phyloP scores from a whole-genome alignment of 2,797 vertebrate species.

The Sardinella longiceps region DNA sequence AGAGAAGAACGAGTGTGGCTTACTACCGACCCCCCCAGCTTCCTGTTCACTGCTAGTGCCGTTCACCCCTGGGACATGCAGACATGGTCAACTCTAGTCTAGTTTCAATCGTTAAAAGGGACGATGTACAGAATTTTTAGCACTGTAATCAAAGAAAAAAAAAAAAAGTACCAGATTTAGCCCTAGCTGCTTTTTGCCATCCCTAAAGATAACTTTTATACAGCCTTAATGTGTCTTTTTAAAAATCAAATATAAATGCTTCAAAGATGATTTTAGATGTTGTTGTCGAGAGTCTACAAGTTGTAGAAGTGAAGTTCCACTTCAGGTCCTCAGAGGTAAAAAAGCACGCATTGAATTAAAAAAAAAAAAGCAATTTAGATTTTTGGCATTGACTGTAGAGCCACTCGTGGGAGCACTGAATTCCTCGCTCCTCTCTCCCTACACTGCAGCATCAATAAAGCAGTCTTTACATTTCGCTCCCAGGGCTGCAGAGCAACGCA shows the following conservation, averaged over 20 bases:
- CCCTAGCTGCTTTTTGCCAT: not conserved
- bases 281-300: not conserved
- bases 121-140: no score
- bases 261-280: not conserved
- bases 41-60: not conserved
- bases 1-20: conserved; percentile 49
- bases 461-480: not conserved
- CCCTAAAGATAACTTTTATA: not conserved
- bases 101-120: not conserved
- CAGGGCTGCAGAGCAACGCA: not conserved
- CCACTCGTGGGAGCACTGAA: not conserved
- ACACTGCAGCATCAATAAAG: not conserved
- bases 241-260: not conserved
- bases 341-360: not conserved
- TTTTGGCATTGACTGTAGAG: not conserved
- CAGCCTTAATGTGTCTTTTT: not conserved
- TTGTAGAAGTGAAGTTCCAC: not conserved
- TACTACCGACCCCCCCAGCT: conserved; percentile 48
- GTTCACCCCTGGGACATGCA: conserved; percentile 7
- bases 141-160: no score
- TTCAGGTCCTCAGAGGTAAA: not conserved
- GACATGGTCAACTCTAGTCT: not conserved
- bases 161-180: no score
- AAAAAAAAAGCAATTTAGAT: not conserved
- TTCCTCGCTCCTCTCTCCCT: not conserved